These are phyloP conservation scores for Thera britannica DNA, from an alignment of 2,888 invertebrate species.

Conservation along the genomic window DNA sequence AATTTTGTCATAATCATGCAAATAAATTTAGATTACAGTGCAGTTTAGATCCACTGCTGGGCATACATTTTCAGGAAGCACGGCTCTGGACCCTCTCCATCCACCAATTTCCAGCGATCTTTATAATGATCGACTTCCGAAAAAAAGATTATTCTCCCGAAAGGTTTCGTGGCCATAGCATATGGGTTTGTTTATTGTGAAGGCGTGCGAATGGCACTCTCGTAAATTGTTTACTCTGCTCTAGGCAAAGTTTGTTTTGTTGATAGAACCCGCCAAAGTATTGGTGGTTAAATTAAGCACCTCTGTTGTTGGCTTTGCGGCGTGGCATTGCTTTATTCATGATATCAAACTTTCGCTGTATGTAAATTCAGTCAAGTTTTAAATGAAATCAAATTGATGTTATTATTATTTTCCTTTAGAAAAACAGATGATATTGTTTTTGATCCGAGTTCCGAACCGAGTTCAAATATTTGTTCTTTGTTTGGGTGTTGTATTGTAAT, in stretches of 20 bases:
- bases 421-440: no score
- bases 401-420: no score
- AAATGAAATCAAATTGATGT: not conserved
- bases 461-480: no score
- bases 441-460: no score
- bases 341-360: slow-evolving; percentile 1
- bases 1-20: no score
- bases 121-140: no score
- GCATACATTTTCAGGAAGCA: no score
- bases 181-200: slow-evolving; percentile 35
- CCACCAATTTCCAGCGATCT: no score
- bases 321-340: slow-evolving; percentile 14
- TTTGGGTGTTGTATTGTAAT: no score
- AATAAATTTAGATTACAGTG: no score
- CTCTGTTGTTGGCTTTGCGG: slow-evolving; percentile 24
- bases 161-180: slow-evolving; percentile 12
- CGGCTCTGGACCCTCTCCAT: no score
- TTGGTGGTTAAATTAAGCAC: slow-evolving; percentile 32
- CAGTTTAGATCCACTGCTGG: no score
- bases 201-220: slow-evolving; percentile 43
- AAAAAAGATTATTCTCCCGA: not conserved
- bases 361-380: not conserved
- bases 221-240: slow-evolving; percentile 49
- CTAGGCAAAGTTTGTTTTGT: slow-evolving; percentile 50
- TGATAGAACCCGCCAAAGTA: slow-evolving; percentile 44